Conservation (phyloP, 2,888 invertebrate species). For the Dinocampus coccinellae region DNA sequence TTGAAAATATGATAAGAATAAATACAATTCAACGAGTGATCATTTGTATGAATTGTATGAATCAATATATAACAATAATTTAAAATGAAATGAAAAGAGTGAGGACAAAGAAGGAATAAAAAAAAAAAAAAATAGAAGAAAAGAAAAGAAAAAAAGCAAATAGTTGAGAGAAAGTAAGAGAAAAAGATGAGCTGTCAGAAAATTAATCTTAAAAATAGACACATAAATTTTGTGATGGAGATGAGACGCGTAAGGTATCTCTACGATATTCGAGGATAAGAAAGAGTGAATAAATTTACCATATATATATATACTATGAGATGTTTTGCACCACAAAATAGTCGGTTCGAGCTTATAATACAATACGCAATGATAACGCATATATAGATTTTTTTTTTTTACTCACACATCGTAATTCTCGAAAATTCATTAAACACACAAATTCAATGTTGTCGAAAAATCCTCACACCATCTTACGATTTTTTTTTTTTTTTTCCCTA, state of each 20-base stretch:
- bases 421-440: slow-evolving; percentile 12
- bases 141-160: neutral
- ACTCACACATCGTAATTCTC: neutral
- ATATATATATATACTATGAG: neutral
- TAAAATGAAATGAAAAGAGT: neutral
- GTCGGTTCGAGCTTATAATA: slow-evolving; percentile 9
- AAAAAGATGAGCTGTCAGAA: neutral
- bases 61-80: slow-evolving; percentile 3
- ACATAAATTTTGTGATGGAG: slow-evolving; percentile 24
- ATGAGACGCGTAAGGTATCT: neutral
- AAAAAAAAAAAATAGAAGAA: no score
- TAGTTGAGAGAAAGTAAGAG: no score
- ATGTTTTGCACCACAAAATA: neutral
- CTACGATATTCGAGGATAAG: neutral
- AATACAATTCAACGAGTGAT: neutral
- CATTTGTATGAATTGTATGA: neutral
- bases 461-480: neutral
- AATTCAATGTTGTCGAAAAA: neutral
- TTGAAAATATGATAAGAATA: neutral
- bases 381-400: neutral
- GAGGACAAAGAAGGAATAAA: slow-evolving; percentile 4
- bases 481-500: slow-evolving; percentile 4
- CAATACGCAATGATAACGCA: slow-evolving; percentile 5
- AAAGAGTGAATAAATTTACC: slow-evolving; percentile 31
- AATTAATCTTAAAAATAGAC: slow-evolving; percentile 28